phyloP scores from a whole-genome alignment of 2,888 invertebrate genomes.

The Drosophila dives region DNA sequence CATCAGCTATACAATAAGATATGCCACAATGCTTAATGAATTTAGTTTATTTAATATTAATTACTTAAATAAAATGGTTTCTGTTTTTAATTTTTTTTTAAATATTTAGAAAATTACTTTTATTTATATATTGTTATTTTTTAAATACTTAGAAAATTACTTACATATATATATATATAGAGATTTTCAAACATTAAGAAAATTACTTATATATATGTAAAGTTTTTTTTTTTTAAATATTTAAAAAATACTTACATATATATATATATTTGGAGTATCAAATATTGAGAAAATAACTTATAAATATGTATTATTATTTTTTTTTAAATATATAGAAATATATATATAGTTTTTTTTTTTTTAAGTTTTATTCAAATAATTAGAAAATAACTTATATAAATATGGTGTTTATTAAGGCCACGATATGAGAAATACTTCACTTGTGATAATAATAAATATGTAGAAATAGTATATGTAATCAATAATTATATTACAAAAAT shows the following conservation, averaged over 20 bases:
- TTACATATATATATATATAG: too few relatives aligned
- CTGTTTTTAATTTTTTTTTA: too few relatives aligned
- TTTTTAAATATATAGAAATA: too few relatives aligned
- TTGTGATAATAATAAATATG: background rate
- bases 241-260: too few relatives aligned
- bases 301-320: background rate
- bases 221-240: too few relatives aligned
- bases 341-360: background rate
- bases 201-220: background rate
- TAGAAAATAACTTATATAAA: background rate
- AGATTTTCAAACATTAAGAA: background rate
- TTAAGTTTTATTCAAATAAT: background rate
- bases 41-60: background rate
- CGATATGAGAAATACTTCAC: background rate
- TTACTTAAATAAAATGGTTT: too few relatives aligned
- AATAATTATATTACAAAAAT: background rate
- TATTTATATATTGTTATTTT: too few relatives aligned
- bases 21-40: background rate
- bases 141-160: too few relatives aligned
- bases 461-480: too few relatives aligned
- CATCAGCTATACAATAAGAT: constrained; percentile 15
- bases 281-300: background rate
- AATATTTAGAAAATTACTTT: too few relatives aligned
- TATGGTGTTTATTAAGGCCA: background rate
- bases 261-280: too few relatives aligned